Evolutionary conservation across 2,113 vertebrate species (phyloP).

Genomic region (Mastomys coucha): DNA sequence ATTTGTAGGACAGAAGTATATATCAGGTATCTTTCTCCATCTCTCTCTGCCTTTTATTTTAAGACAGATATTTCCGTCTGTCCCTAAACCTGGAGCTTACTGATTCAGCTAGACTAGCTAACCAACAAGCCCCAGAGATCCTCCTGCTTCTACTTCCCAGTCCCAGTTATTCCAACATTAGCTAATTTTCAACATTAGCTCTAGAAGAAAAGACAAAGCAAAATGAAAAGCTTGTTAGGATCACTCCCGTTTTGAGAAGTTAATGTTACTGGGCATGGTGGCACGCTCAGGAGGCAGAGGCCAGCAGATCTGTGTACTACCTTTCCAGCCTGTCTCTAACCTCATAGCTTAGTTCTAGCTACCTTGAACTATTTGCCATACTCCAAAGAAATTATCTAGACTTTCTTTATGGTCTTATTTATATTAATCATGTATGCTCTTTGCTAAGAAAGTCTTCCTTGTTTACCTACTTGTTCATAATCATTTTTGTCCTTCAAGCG

Average conservation of each 20-base stretch:
- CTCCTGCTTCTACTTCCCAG: no score
- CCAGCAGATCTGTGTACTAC: constrained; percentile 26
- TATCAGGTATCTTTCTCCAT: no score
- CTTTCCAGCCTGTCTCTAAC: constrained; percentile 13
- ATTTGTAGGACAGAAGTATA: no score
- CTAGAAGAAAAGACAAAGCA: constrained; percentile 56
- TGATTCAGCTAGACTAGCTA: no score
- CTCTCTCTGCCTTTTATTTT: no score
- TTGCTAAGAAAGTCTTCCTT: constrained; percentile 49
- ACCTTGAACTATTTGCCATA: constrained; percentile 19
- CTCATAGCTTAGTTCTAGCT: constrained; percentile 3
- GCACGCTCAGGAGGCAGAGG: not conserved
- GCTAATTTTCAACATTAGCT: constrained; percentile 45
- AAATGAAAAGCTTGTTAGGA: constrained; percentile 36
- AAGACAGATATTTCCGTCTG: no score
- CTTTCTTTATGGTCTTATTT: constrained; percentile 46
- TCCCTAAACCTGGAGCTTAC: no score
- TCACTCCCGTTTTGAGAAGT: constrained; percentile 52
- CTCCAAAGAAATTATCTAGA: constrained; percentile 24
- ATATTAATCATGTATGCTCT: constrained; percentile 21
- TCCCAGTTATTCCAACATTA: no score
- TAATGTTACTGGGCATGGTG: constrained; percentile 8
- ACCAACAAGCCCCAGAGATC: no score
- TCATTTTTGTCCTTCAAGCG: constrained; percentile 30
- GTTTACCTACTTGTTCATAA: constrained; percentile 53